Evolutionary conservation across 2,113 vertebrate genomes (phyloP).

Genomic region (Parus major): DNA sequence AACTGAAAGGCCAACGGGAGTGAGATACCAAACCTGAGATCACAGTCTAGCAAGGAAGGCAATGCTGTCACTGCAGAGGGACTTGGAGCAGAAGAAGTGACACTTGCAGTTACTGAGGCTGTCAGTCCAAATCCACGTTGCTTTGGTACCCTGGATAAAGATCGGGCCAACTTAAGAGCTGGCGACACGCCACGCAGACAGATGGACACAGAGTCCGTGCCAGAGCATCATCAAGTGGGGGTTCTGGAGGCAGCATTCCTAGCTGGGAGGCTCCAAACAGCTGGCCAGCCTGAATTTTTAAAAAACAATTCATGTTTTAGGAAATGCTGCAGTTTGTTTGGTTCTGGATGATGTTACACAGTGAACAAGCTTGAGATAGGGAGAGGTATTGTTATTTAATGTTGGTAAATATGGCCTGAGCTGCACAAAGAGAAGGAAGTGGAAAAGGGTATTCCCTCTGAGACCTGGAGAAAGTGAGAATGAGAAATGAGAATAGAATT

Average conservation of each 20-base stretch:
- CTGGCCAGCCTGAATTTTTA: slow-evolving; percentile 17
- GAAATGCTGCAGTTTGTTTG: neutral
- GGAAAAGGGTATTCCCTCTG: neutral
- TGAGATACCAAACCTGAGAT: neutral
- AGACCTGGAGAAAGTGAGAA: neutral
- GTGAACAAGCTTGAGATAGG: neutral
- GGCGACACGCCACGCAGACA: neutral
- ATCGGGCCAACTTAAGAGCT: neutral
- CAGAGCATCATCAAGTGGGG: neutral
- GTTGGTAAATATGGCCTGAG: neutral
- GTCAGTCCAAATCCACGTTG: neutral
- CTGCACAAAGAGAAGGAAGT: neutral
- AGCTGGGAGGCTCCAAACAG: slow-evolving; percentile 10
- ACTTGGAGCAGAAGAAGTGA: neutral
- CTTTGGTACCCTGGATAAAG: neutral
- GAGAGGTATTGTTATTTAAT: neutral
- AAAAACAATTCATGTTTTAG: neutral
- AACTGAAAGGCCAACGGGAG: neutral
- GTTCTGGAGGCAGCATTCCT: neutral
- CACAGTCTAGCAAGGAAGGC: neutral
- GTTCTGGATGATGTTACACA: neutral
- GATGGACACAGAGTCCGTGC: neutral
- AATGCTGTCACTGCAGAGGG: neutral
- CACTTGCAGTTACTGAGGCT: neutral
- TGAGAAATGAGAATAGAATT: neutral